These are phyloP conservation scores for Nesidiocoris tenuis DNA, from an alignment of 2,888 invertebrate genomes.

Conservation along the genomic window DNA sequence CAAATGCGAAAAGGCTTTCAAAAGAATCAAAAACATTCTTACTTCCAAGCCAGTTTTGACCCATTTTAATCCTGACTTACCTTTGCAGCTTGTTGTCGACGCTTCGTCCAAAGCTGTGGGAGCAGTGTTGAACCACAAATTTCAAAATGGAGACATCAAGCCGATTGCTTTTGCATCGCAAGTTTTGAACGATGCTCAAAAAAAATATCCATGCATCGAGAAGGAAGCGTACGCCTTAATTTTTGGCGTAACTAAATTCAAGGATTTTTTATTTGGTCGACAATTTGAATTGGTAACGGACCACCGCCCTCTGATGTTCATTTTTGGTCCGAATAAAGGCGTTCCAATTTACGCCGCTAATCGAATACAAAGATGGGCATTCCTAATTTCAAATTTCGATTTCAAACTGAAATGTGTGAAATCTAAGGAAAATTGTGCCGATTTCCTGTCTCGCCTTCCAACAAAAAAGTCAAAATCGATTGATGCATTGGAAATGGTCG, in stretches of 20 bases:
- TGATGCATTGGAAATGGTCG: background rate
- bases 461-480: background rate
- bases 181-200: background rate
- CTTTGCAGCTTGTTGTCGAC: conserved; percentile 10
- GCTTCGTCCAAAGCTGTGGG: conserved; percentile 20
- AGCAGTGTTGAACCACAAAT: background rate
- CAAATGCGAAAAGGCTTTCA: conserved; percentile 24
- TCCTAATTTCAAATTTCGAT: background rate
- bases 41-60: conserved; percentile 23
- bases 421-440: conserved; percentile 16
- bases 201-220: background rate
- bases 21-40: conserved; percentile 28
- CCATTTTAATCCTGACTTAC: conserved; percentile 17
- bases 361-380: conserved; percentile 11
- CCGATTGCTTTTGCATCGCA: background rate
- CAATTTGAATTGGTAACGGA: conserved; percentile 1
- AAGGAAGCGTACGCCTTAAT: background rate
- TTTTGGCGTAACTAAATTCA: background rate
- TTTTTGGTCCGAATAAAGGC: background rate
- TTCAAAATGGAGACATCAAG: background rate
- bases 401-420: conserved; percentile 16
- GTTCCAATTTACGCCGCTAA: conserved; percentile 1
- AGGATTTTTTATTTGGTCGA: background rate
- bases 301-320: background rate
- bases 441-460: conserved; percentile 1